Evolutionary conservation across 2,888 invertebrate species (phyloP), one percentile per base, ranked within the genome.

Genomic region (Xylota sylvarum): DNA sequence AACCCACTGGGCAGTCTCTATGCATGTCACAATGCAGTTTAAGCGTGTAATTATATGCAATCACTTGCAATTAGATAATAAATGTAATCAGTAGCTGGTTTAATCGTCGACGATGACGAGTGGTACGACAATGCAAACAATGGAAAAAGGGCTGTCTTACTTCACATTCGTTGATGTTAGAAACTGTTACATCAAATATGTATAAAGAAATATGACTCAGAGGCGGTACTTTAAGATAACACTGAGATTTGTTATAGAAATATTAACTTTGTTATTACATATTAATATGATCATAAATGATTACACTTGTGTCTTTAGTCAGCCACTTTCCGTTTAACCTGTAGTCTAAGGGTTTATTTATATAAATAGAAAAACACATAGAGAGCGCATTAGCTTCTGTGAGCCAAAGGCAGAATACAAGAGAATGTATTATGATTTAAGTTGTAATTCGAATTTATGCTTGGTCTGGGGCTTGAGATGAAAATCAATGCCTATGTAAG

Each of bases 21-120:
- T 82, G 86, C 86, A 86, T 86, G 86, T 43, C 67, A 56, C 69
- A 73, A 43, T 78, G 82, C 40, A 73, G 69, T 78, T 86, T 73
- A 14, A 62, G 52, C 48, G 19, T 58, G 60, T 73, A 82, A 78
- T 78, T 82, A 69, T 73, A 77, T 82, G 65, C 82, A 82, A 86
- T 86, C 73, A 81, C 77, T 50, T 72, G 86, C 55, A 69, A 86
- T 73, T 73, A 78, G 65, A 46, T 82, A 82, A 73, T 69, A 64
- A 78, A 78, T 67, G 64, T 69, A 73, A 86, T 76, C 70, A 58
- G 82, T 78, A 67, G 43, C 43, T 82, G 30, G 46, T 65, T 86
- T 55, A 81, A 81, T 70, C 19, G 46, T 30, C 43, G 27, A 72
- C 35, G 19, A 72, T 50, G 64, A 64, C 64, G 35, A 78, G 60